A percentile compares a stretch with the other conserved stretches of the same genome.
phyloP scores from a whole-genome alignment of 2,888 invertebrate species.

The Eulithis testata region DNA sequence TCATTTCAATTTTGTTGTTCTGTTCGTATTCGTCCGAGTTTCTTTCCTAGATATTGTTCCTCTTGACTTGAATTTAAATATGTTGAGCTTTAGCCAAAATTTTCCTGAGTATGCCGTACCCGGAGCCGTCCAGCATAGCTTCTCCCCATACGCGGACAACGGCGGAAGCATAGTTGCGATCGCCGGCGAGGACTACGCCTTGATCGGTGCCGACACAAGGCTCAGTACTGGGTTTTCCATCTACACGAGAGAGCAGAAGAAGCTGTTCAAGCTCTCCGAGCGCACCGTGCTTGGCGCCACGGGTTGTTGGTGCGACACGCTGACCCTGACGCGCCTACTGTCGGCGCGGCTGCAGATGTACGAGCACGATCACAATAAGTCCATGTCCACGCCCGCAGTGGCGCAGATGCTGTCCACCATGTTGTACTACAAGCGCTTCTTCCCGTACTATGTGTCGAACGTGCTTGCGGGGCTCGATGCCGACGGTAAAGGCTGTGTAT shows the following conservation, averaged over 20 bases:
- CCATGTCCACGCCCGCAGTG: constrained; percentile 95
- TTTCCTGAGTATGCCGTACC: constrained; percentile 80
- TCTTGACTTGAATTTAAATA: constrained; percentile 45
- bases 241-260: constrained; percentile 94
- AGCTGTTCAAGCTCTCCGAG: constrained; percentile 92
- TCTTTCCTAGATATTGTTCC: constrained; percentile 1
- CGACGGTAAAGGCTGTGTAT: constrained; percentile 97
- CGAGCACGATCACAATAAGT: constrained; percentile 96
- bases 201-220: constrained; percentile 98
- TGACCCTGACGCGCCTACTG: constrained; percentile 94
- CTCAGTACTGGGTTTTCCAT: constrained; percentile 96
- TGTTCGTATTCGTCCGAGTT: background rate
- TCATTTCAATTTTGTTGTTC: constrained; percentile 18
- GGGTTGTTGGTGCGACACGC: constrained; percentile 99
- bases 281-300: constrained; percentile 96
- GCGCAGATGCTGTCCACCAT: constrained; percentile 98
- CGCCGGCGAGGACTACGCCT: constrained; percentile 97
- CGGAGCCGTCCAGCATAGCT: constrained; percentile 79
- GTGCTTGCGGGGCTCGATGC: constrained; percentile 96
- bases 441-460: constrained; percentile 98
- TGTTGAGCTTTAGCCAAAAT: constrained; percentile 68
- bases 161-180: constrained; percentile 97
- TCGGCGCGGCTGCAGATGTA: constrained; percentile 97
- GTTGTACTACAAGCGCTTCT: constrained; percentile 98
- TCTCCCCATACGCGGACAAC: constrained; percentile 82